These are phyloP conservation scores for Drosophila novamexicana DNA, from an alignment of 1,140 invertebrate genomes.

Conservation along the genomic window DNA sequence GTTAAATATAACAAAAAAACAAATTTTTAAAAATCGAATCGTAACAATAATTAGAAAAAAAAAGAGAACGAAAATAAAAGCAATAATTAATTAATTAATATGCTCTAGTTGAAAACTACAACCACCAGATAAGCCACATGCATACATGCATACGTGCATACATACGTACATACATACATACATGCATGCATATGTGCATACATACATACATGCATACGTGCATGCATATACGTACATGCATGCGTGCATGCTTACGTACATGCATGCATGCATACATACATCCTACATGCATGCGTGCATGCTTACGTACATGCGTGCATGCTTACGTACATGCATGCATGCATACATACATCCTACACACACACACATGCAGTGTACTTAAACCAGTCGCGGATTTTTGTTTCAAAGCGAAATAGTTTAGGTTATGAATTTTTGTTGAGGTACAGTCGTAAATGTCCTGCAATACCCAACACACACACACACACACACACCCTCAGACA, in stretches of 20 bases:
- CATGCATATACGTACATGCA: not conserved
- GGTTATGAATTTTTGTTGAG: slow-evolving; percentile 18
- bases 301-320: too few species aligned
- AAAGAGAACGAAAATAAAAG: slow-evolving; percentile 71
- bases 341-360: too few species aligned
- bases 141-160: not conserved
- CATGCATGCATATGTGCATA: too few species aligned
- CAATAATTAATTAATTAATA: slow-evolving; percentile 73
- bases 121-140: slow-evolving; percentile 48
- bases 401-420: slow-evolving; percentile 14
- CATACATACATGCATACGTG: too few species aligned
- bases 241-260: too few species aligned
- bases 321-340: too few species aligned
- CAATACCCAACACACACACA: not conserved
- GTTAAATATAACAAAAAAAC: slow-evolving; percentile 58
- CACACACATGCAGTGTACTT: slow-evolving; percentile 30
- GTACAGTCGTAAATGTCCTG: slow-evolving; percentile 9
- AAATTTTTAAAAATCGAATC: slow-evolving; percentile 77
- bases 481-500: slow-evolving; percentile 14
- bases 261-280: too few species aligned
- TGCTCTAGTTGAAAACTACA: slow-evolving; percentile 73
- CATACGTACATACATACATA: too few species aligned
- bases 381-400: slow-evolving; percentile 35
- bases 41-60: slow-evolving; percentile 79
- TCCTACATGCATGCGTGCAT: too few species aligned